Base-by-base conservation (phyloP, 2,113 vertebrate species). In the Bostrychus sinensis region DNA sequence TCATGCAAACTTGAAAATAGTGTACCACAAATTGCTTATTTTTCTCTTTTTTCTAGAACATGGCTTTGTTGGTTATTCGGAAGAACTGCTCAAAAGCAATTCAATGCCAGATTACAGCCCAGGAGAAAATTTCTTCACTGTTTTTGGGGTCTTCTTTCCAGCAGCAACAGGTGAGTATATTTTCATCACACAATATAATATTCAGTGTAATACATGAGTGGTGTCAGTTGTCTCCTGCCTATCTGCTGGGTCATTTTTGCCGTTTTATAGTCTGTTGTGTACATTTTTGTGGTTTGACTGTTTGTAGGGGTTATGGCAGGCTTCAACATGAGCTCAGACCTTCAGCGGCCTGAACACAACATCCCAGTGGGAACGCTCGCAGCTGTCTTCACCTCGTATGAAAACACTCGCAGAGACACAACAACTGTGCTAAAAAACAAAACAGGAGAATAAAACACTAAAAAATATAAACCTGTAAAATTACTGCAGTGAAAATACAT, bases 301-400 rank as follows among this genome's bases (percentile, higher is more conserved):
- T 76, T 32, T 91, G 67, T 83, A 98, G 97, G 97, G 83, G 97
- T 99, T 82, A 97, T 99, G 97, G 95, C 95, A 26, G 97, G 97
- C 45, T 99, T 99, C 91, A 98, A 99, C 82, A 99, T 99, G 97
- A 98, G 95, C 36, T 94, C 95, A 60, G 97, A 99, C 85, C 95
- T 99, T 77, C 93, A 92, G 85, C 94, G 93, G 60, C 96, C 97
- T 0, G 89, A 94, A 19, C 75, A 91, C 77, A 96, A 91, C 92
- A 94, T 99, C 84, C 97, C 97, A n/a, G 51, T 96, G 86, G 97
- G 97, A 76, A 97, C 97, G 1, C 84, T 99, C 48, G 94, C 96
- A 54, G 97, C 97, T 51, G 90, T 99, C 62, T 93, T 94, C 80
- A 94, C 93, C 80, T 98, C 97, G 97, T 99, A 95, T 87, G 95